Evolutionary conservation across 2,888 invertebrate genomes (phyloP), one percentile per base, ranked within the genome.

Genomic region (Mesorhabditis sp.): DNA sequence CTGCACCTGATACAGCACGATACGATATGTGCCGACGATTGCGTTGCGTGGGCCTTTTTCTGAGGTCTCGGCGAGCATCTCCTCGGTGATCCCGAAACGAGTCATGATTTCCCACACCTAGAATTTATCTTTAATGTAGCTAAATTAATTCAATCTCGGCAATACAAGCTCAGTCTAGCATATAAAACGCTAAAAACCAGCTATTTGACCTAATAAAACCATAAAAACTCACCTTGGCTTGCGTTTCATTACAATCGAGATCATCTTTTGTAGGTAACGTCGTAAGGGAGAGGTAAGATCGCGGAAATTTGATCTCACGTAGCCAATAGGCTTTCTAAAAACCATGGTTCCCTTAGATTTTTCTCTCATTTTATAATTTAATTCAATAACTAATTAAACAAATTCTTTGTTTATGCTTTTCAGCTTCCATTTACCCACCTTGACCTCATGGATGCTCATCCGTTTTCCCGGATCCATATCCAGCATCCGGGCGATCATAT

Each of bases 1-100:
- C 65, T 84, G 84, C 43, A 77, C 76, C 68, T 84, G 84, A 68
- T 78, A 85, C 41, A 91, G 88, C 50, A 91, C 88, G 72, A 92
- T 91, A 63, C 92, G 88, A 86, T 91, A 92, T 65, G 91, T 90
- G 7, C 91, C 91, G 65, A 91, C 90, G 58, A 91, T 88, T 74
- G 90, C 89, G 78, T 90, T 90, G 67, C 90, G 87, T 2, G 90
- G 90, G 45, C 91, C 78, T 43, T 76, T 78, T 74, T 89, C 89
- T 62, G 87, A 87, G 41, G 88, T 86, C 41, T 90, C 87, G 67
- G 88, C 87, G 64, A 91, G 86, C 88, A 90, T 89, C 70, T 89
- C 88, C 0, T 89, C 87, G 13, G 87, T 88, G 58, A 91, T 90
- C 1, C 91, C 91, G 65, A 73, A 81, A 66, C 72, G 70, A 62